Evolutionary conservation across 2,113 vertebrate species (phyloP).

Genomic region (Nibea coibor): DNA sequence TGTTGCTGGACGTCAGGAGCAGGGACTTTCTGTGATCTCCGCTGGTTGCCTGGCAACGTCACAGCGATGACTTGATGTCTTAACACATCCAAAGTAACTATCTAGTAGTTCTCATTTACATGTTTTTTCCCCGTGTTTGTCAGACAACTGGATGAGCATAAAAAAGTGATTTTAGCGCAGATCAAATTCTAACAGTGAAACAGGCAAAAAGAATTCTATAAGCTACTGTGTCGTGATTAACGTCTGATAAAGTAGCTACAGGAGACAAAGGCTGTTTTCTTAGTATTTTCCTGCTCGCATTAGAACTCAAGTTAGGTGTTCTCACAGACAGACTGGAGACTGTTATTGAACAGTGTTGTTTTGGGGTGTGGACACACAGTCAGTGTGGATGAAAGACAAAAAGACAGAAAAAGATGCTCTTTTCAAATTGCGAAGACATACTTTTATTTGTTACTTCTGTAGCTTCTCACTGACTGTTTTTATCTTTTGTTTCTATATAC

Average conservation of each 20-base stretch:
- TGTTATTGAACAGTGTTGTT: neutral
- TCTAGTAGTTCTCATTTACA: neutral
- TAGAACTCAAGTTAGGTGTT: neutral
- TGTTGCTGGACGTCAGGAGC: neutral
- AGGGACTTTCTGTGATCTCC: neutral
- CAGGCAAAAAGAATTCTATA: neutral
- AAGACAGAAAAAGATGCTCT: neutral
- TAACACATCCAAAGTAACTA: neutral
- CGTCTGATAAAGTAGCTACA: neutral
- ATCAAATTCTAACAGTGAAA: slow-evolving; percentile 9
- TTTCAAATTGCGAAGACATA: neutral
- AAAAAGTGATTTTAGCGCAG: neutral
- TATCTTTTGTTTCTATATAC: neutral
- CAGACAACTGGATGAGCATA: slow-evolving; percentile 13
- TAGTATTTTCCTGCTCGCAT: neutral
- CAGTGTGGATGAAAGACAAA: neutral
- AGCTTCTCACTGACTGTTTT: slow-evolving; percentile 1
- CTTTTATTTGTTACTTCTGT: neutral
- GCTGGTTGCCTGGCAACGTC: slow-evolving; percentile 9
- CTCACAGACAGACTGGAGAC: neutral
- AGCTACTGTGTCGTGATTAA: neutral
- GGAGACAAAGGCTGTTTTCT: neutral
- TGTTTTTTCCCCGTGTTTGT: neutral
- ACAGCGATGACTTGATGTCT: neutral
- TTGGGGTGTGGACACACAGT: neutral